Percentiles rank a stretch among this genome's conserved stretches.
Conservation (phyloP, 2,113 vertebrate species). For the Chionomys nivalis region DNA sequence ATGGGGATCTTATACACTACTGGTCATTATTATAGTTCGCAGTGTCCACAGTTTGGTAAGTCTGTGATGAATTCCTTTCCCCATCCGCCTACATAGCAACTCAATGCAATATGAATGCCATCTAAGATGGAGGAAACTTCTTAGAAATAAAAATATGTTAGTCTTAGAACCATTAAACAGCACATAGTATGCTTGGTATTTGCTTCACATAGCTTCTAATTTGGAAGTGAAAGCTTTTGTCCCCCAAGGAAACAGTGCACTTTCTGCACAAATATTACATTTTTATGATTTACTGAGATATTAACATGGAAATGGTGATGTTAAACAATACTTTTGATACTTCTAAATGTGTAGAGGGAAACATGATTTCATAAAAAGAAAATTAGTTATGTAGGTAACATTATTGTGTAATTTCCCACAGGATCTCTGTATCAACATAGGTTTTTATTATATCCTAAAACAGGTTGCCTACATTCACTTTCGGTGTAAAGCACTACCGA, state of each 20-base stretch:
- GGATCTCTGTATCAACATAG: conserved; percentile 82
- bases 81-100: no score
- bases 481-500: conserved; percentile 82
- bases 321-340: conserved; percentile 89
- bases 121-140: background rate
- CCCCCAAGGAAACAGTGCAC: conserved; percentile 79
- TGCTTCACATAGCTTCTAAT: conserved; percentile 84
- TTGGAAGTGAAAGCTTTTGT: conserved; percentile 84
- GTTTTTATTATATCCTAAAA: conserved; percentile 86
- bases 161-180: conserved; percentile 72
- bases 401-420: conserved; percentile 87
- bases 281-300: conserved; percentile 87
- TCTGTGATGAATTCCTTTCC: background rate
- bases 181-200: conserved; percentile 61
- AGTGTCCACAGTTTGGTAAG: background rate
- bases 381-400: conserved; percentile 88
- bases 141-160: background rate
- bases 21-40: background rate
- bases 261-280: conserved; percentile 85
- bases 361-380: conserved; percentile 87
- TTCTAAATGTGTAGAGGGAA: conserved; percentile 86
- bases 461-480: conserved; percentile 85
- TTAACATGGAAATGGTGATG: conserved; percentile 88
- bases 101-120: background rate
- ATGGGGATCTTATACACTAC: background rate